Evolutionary conservation across 2,113 vertebrate genomes (phyloP), one percentile per base, ranked within the genome.

Genomic region (Notiomystis cincta): DNA sequence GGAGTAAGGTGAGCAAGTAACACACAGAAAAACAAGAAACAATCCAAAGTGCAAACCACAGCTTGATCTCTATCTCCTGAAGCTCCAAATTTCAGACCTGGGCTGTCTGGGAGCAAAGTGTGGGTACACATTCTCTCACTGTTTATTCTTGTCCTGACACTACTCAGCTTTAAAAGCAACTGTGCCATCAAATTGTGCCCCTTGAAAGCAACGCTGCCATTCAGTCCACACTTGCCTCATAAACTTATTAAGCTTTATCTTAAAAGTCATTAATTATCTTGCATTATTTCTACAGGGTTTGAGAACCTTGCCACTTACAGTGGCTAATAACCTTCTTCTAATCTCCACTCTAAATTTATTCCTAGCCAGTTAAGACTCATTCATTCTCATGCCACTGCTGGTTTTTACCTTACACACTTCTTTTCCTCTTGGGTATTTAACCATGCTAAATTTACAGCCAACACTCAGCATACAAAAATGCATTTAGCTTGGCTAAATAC

Each of bases 371-470:
- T 50, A 44, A 67, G 54, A 31, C 66, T 86, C 80, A 44, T 84
- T 82, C 83, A 89, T 91, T 89, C 80, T 95, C 51, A 35, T 84
- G 91, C 76, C 72, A 87, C 33, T 53, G 65, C 31, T 50, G 76
- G 21, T 56, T 44, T 82, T 89, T 66, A 56, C 72, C 86, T 82
- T 30, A 38, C 67, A 25, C 25, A n/a, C 54, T 82, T 47, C 21
- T 70, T 89, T 85, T 80, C 67, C 94, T 86, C 95, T 33, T 54
- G 82, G 33, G 82, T 80, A 70, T 92, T 92, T 90, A 82, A 60
- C 65, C 40, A 66, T 37, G 65, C 65, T 60, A 33, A 75, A 85
- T 82, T 81, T 77, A 65, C 11, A 70, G 42, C 54, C 73, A 62
- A 50, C 35, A 50, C 19, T 57, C 58, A 35, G 42, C 83, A 70